Evolutionary conservation across 2,888 invertebrate species (phyloP).

Genomic region (Cancer borealis): DNA sequence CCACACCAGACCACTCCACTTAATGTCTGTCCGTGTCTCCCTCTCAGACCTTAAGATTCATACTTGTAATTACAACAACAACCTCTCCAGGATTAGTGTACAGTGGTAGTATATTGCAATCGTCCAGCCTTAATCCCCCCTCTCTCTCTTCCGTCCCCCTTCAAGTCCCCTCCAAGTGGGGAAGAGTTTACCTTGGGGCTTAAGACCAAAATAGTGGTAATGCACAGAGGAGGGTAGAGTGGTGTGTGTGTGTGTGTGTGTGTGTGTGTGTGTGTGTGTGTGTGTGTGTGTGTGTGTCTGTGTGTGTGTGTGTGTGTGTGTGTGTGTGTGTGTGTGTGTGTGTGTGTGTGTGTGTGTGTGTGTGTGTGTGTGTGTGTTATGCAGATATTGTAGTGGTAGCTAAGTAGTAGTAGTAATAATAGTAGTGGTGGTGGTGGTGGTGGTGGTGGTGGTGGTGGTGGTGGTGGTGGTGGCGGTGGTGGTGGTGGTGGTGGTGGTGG

Average conservation of each 20-base stretch:
- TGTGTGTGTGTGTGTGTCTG: slow-evolving; percentile 24
- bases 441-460: neutral
- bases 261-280: slow-evolving; percentile 26
- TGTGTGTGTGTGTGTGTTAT: slow-evolving; percentile 2
- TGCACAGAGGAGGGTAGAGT: slow-evolving; percentile 33
- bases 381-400: neutral
- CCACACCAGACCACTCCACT: neutral
- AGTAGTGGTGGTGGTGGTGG: neutral
- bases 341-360: slow-evolving; percentile 28
- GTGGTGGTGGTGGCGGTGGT: neutral
- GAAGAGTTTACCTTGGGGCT: neutral
- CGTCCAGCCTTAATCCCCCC: neutral
- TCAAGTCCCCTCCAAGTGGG: no score
- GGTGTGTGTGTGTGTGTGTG: slow-evolving; percentile 44
- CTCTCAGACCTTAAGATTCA: neutral
- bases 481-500: neutral
- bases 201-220: no score
- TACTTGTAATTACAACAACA: no score
- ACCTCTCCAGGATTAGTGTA: neutral
- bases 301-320: slow-evolving; percentile 17
- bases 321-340: slow-evolving; percentile 26
- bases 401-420: neutral
- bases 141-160: neutral
- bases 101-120: neutral
- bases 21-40: neutral